Evolutionary conservation across 2,888 invertebrate genomes (phyloP).

Genomic region (Zeuzera pyrina): DNA sequence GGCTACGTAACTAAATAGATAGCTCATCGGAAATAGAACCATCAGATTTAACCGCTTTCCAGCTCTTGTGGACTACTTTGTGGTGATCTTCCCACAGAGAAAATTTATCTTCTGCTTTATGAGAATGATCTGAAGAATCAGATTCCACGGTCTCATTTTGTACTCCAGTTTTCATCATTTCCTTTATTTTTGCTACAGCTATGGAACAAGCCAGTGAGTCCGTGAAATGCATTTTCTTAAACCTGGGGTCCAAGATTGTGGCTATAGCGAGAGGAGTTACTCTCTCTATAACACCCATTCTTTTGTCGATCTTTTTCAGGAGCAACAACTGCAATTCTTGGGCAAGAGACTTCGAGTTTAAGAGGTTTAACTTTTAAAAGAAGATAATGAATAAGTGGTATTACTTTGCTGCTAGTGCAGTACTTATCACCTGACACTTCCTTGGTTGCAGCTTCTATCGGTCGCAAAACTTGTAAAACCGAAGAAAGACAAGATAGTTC

Average conservation of each 20-base stretch:
- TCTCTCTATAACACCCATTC: constrained; percentile 17
- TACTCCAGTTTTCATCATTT: constrained; percentile 13
- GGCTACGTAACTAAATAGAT: constrained; percentile 2
- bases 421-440: constrained; percentile 16
- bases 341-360: constrained; percentile 11
- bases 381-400: constrained; percentile 6
- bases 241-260: constrained; percentile 14
- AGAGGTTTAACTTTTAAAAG: constrained; percentile 12
- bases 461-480: constrained; percentile 12
- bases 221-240: constrained; percentile 21
- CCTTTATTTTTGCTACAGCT: constrained; percentile 12
- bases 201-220: constrained; percentile 13
- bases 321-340: constrained; percentile 10
- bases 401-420: constrained; percentile 15
- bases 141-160: constrained; percentile 10
- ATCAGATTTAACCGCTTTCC: constrained; percentile 17
- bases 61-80: constrained; percentile 21
- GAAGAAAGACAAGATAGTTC: constrained; percentile 15
- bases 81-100: constrained; percentile 21
- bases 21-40: constrained; percentile 11
- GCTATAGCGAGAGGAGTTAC: constrained; percentile 18
- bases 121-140: constrained; percentile 21
- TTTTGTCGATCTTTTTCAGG: constrained; percentile 13
- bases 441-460: constrained; percentile 15
- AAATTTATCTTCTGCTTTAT: constrained; percentile 15